Base-by-base conservation (phyloP, 2,797 vertebrate genomes). In the Peromyscus melanophrys region DNA sequence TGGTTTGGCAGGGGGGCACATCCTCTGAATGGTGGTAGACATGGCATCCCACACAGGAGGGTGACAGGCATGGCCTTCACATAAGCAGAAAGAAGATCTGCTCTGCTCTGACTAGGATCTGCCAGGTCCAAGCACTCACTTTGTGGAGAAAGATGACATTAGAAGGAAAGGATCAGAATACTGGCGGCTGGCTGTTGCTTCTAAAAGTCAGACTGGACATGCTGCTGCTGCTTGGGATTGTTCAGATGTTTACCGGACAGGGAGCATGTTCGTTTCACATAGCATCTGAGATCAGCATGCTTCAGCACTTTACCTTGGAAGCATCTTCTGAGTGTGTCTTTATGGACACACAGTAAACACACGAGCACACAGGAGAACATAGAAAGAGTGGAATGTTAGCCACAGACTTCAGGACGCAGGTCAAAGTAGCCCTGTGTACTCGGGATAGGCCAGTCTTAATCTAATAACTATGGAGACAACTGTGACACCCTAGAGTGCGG, bases 81-180 rank as follows among this genome's bases (percentile, higher is more conserved):
- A 77, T 89, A 67, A 6, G 78, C 49, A 40, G 92, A 96, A 96
- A 81, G 55, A 97, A 96, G 85, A 82, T 93, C 96, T 75, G 95
- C 86, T 61, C 71, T 69, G 85, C 86, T 82, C 92, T 96, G 91
- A 96, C 81, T 93, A 97, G 97, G 1, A 89, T 84, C 63, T 92
- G 85, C 19, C 65, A 85, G 87, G 63, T 95, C 90, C 92, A 7
- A 78, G 89, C 34, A 55, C 71, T 94, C 95, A 9, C 52, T 97
- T 27, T 4, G 0, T 21, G 89, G 69, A 95, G 19, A 94, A 94
- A 95, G 82, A 96, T 43, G 40, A 96, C 94, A 95, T 43, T 29
- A 89, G 85, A 96, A 43, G 13, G 49, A 43, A 27, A 92, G 80
- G 76, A 95, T 81, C 90, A 0, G 0, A 61, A 83, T 37, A 92